Evolutionary conservation across 2,113 vertebrate species (phyloP), one percentile per base, ranked within the genome.

Genomic region (Macroglossus sobrinus): DNA sequence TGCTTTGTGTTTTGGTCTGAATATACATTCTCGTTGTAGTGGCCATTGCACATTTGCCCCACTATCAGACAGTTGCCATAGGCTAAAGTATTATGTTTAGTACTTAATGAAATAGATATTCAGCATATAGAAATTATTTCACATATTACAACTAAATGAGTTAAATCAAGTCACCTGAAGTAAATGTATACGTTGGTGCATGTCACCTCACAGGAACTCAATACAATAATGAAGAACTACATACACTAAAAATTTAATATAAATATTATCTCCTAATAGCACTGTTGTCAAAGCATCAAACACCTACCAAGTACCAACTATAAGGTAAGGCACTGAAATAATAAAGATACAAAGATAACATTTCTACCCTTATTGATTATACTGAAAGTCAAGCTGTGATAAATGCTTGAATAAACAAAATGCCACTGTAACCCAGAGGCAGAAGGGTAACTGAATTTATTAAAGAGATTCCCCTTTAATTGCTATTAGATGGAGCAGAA

Each of bases 181-280:
- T n/a, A 76, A 86, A 8, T 69, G 13, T 35, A 45, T 55, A 38
- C 12, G 30, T 93, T 95, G 11, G 74, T 63, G 9, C 33, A 86
- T 45, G 66, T 7, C 71, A 85, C 64, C 84, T 40, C 7, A 59
- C 7, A 84, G 22, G 40, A 61, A 47, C 15, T 76, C 61, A 66
- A 72, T 33, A 55, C 78, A 95, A 72, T 38, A 89, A 96, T 43
- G 22, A 71, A 93, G 47, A 84, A 87, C 53, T 78, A 91, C 12
- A n/a, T 35, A 8, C 91, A 94, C 9, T 45, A 84, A 80, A 89
- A 82, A 28, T 47, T 57, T 78, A 89, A 40, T 47, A 4, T 15
- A 61, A 89, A 43, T 50, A 50, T 8, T n/a, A 38, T 79, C 63
- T 72, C 30, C 24, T 84, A 18, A 74, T 8, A 94, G 35, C 50